Base-by-base conservation (phyloP, 2,797 vertebrate genomes). In the Tympanoctomys barrerae region DNA sequence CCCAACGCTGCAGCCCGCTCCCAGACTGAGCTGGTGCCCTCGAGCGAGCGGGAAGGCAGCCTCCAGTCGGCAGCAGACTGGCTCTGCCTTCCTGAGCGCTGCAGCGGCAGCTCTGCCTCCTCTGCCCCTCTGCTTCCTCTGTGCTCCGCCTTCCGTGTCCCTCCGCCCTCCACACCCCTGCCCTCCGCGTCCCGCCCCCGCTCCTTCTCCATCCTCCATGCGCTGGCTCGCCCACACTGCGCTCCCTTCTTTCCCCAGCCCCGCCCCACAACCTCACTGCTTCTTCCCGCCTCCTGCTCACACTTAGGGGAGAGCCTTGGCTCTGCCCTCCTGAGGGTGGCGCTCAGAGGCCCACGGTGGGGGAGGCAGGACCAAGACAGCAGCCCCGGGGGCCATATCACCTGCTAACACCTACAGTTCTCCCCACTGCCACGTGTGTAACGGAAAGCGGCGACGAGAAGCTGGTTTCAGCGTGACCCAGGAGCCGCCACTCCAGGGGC, bases 401-500 rank as follows among this genome's bases (percentile, higher is more conserved):
- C 85, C 39, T 49, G 70, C 85, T 83, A 42, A 86, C 62, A 33
- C n/a, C 26, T 21, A 36, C 33, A 71, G 46, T 42, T 78, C 33
- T 83, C 82, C 66, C 86, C 5, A 8, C 6, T 5, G 42, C 22
- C 31, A 13, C 42, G 46, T 18, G 49, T 10, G 7, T 54, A n/a
- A 91, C 78, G 80, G 66, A 81, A 92, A 82, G 0, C 13, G 6
- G 31, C 39, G 73, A 70, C 54, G 31, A 11, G 73, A 49, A 73
- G 49, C 10, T 5, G 22, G 13, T 62, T 52, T 91, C 21, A n/a
- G 46, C 24, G 21, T 33, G 36, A 59, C 83, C 68, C 49, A 92
- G 59, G 93, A 89, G 85, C 36, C 28, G 2, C 33, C 79, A 61
- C 59, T 85, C 90, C 54, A 92, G 61, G 68, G 46, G 71, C 87